phyloP scores from a whole-genome alignment of 2,113 vertebrate species.

The Callithrix jacchus region DNA sequence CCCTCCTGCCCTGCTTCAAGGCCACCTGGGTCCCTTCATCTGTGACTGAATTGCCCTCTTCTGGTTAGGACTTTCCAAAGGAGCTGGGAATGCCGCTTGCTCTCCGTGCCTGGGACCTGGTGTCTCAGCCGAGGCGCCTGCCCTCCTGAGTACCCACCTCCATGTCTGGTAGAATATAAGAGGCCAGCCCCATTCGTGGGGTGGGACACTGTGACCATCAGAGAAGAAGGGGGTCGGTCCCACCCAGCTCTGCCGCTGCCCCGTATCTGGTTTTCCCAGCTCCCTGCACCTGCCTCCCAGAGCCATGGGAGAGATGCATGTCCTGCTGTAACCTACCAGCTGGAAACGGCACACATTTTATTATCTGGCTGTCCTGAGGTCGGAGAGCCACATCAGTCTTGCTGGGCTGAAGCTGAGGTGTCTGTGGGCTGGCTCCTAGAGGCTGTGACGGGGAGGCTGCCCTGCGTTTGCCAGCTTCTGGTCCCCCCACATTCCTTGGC shows the following conservation, averaged over 20 bases:
- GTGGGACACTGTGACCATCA: not conserved
- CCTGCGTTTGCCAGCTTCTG: accelerated
- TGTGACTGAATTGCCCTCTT: accelerated
- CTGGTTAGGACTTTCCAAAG: not conserved
- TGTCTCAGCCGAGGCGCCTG: not conserved
- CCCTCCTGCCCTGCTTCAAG: not conserved
- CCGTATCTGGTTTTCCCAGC: accelerated
- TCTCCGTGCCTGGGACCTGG: not conserved
- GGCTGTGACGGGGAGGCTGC: not conserved
- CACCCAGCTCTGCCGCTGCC: not conserved
- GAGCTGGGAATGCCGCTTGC: accelerated
- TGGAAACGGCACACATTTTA: accelerated
- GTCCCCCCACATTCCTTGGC: accelerated
- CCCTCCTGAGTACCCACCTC: not conserved
- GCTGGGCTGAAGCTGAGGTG: accelerated
- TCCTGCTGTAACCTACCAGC: no score
- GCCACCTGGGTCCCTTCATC: not conserved
- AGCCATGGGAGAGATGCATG: not conserved
- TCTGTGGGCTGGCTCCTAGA: not conserved
- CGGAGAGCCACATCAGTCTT: accelerated
- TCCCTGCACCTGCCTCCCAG: no score
- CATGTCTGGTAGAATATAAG: accelerated
- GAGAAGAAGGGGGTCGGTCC: not conserved
- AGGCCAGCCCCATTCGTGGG: accelerated
- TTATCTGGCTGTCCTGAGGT: accelerated